Conservation (phyloP, 2,888 invertebrate genomes). For the Polietes domitor region DNA sequence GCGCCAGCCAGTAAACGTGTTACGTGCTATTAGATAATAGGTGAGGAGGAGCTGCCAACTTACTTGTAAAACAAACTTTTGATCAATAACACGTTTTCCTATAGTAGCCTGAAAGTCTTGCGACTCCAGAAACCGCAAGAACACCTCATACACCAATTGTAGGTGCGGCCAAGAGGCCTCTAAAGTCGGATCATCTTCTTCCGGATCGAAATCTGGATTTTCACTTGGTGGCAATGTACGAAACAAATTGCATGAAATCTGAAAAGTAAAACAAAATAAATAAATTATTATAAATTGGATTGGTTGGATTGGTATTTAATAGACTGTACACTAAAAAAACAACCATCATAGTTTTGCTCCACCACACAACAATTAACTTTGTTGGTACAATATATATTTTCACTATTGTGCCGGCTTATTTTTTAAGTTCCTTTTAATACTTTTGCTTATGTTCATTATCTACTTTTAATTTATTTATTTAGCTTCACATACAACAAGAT, state of each 20-base stretch:
- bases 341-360: no score
- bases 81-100: constrained; percentile 96
- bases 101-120: constrained; percentile 95
- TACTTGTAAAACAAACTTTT: constrained; percentile 96
- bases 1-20: background rate
- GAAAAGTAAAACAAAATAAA: constrained; percentile 68
- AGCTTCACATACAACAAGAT: no score
- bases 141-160: constrained; percentile 90
- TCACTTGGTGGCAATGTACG: constrained; percentile 93
- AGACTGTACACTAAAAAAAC: background rate
- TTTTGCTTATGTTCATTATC: no score
- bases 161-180: constrained; percentile 98
- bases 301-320: background rate
- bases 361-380: no score
- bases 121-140: constrained; percentile 92
- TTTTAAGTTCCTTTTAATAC: no score
- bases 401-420: no score
- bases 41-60: constrained; percentile 22
- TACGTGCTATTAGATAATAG: background rate
- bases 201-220: constrained; percentile 95
- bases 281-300: background rate
- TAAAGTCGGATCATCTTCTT: constrained; percentile 96
- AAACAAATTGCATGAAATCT: constrained; percentile 94
- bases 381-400: no score
- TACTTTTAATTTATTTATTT: no score